A percentile compares a stretch with the other conserved stretches of the same genome.
Evolutionary conservation across 2,888 invertebrate species (phyloP).

Genomic region (Punctoribates punctum): DNA sequence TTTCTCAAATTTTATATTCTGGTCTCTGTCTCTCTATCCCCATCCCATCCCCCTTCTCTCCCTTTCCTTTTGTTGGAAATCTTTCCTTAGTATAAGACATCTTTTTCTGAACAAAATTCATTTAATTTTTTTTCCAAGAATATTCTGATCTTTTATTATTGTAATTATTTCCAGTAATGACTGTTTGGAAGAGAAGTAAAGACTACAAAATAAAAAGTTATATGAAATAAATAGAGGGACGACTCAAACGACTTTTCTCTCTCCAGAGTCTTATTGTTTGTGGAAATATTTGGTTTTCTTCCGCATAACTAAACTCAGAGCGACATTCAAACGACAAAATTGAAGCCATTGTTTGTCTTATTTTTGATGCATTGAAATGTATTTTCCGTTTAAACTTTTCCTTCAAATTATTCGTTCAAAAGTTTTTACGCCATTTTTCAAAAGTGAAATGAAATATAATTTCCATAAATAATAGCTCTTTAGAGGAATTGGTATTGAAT

Average conservation of each 20-base stretch:
- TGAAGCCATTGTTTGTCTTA: not conserved
- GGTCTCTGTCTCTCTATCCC: not conserved
- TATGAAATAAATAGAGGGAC: not conserved
- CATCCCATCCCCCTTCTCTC: not conserved
- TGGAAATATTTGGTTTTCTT: not conserved
- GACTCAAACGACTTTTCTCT: not conserved
- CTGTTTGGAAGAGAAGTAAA: not conserved
- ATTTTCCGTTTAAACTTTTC: not conserved
- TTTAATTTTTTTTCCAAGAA: too few relatives aligned
- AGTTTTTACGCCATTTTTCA: not conserved
- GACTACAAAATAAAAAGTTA: not conserved
- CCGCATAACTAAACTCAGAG: not conserved
- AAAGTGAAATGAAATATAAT: not conserved
- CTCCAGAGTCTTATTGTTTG: not conserved
- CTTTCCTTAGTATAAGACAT: not conserved
- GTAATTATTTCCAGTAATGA: not conserved
- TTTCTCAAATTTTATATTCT: not conserved
- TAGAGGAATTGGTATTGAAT: not conserved
- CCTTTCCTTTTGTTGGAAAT: not conserved
- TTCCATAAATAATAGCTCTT: not conserved
- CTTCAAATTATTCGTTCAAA: not conserved
- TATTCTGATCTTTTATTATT: not conserved
- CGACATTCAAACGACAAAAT: not conserved
- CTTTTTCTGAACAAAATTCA: not conserved
- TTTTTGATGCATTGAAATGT: not conserved